Base-by-base conservation (phyloP, 2,888 invertebrate genomes). In the Xestia sexstrigata region DNA sequence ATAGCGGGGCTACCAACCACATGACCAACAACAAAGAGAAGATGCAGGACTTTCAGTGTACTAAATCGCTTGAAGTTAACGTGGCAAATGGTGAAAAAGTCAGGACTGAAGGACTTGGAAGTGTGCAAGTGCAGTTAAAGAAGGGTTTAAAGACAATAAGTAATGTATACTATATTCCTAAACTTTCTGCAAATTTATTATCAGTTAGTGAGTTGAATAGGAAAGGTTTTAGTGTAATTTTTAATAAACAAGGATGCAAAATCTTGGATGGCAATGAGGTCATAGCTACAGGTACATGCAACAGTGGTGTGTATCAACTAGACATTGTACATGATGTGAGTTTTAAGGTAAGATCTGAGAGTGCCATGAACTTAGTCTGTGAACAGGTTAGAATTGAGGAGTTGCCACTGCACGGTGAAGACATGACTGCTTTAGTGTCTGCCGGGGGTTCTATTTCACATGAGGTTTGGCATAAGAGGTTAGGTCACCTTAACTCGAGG, bases 21-120 rank as follows among this genome's bases (percentile, higher is more conserved):
- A 66, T 66, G 66, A 66, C 66, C 66, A 66, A 65, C n/a, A 65
- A 65, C 65, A 65, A 65, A 45, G 66, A 66, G 45, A 45, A 2
- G 3, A 66, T 66, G 66, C 66, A 75, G 55, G 30, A 47, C 26
- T 67, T 47, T 67, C 67, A 67, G 30, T 67, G 67, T 47, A 47
- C 67, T 20, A 67, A 67, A 67, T 30, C 67, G 47, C 47, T 67
- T 20, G 67, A 67, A 47, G 67, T 67, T 20, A 67, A 67, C 20
- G 67, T 67, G 47, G 67, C 47, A 26, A 67, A 67, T 67, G 67
- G 47, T 9, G 67, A 47, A 26, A 67, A 30, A 67, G 47, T 67
- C 11, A 47, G 9, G 9, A 67, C 47, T 45, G 67, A 47, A 67
- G 45, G 67, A 30, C 45, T 67, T 20, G 67, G 67, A 30, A 67